Conservation (phyloP, 1,140 invertebrate species). For the Procambarus virginalis region DNA sequence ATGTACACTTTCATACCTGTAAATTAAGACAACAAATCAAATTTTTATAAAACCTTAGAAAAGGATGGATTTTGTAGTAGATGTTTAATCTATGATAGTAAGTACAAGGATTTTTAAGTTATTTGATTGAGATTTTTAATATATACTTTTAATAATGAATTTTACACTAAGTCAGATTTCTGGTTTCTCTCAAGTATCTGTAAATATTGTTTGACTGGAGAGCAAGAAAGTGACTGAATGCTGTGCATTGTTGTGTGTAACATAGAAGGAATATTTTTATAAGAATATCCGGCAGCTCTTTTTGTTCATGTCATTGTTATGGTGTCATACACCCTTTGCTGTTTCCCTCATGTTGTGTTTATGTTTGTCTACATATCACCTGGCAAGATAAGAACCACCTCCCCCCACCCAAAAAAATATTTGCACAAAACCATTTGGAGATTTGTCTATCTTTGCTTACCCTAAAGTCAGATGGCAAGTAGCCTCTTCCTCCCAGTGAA, state of each 20-base stretch:
- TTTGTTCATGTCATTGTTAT: slow-evolving; percentile 56
- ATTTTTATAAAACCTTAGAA: slow-evolving; percentile 61
- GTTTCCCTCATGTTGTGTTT: slow-evolving; percentile 65
- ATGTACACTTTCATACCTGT: slow-evolving; percentile 52
- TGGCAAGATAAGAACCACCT: slow-evolving; percentile 30
- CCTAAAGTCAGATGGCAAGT: slow-evolving; percentile 17
- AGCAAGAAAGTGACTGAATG: slow-evolving; percentile 60
- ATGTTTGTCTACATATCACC: slow-evolving; percentile 57
- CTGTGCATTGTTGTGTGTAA: slow-evolving; percentile 68
- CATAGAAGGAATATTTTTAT: slow-evolving; percentile 67
- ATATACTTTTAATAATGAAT: slow-evolving; percentile 69
- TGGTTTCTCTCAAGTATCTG: slow-evolving; percentile 62
- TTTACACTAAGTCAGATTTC: slow-evolving; percentile 67
- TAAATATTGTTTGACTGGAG: slow-evolving; percentile 68
- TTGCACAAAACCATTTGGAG: slow-evolving; percentile 22
- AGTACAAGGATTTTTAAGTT: slow-evolving; percentile 69
- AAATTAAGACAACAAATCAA: slow-evolving; percentile 65
- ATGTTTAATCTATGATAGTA: slow-evolving; percentile 65
- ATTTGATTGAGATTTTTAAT: slow-evolving; percentile 69
- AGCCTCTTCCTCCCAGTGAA: slow-evolving; percentile 35
- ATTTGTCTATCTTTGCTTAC: slow-evolving; percentile 3
- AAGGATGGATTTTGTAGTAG: slow-evolving; percentile 61
- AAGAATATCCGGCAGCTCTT: slow-evolving; percentile 61
- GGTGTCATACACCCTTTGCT: slow-evolving; percentile 58
- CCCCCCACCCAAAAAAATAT: not conserved